phyloP scores from a whole-genome alignment of 1,140 invertebrate genomes.

The Nephila pilipes region DNA sequence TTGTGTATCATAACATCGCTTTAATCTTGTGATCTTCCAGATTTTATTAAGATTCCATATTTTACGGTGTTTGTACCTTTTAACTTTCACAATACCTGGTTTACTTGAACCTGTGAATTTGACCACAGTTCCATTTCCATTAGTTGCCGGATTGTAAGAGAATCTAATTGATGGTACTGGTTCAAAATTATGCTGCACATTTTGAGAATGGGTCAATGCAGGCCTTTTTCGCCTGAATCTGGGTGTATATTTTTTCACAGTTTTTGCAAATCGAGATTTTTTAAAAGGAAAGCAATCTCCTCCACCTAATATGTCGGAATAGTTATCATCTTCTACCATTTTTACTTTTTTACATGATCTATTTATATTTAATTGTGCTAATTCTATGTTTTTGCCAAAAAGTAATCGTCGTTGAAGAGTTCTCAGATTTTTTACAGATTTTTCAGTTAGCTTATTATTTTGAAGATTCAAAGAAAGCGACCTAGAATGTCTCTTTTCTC shows the following conservation, averaged over 20 bases:
- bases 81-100: background rate
- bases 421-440: background rate
- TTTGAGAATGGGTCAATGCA: background rate
- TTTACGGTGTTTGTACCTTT: background rate
- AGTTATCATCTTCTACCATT: background rate
- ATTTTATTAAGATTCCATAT: background rate
- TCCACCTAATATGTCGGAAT: background rate
- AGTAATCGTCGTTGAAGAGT: background rate
- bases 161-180: background rate
- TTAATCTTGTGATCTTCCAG: background rate
- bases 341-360: background rate
- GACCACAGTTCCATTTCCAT: background rate
- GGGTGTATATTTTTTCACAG: background rate
- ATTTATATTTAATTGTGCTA: background rate
- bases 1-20: background rate
- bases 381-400: background rate
- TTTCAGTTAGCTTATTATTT: background rate
- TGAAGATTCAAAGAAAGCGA: background rate
- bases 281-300: background rate
- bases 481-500: background rate
- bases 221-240: background rate
- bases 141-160: background rate
- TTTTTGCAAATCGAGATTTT: background rate
- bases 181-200: background rate
- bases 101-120: background rate